Percentiles rank a stretch among this genome's conserved stretches.
Conservation (phyloP, 1,140 invertebrate species). For the Pantala flavescens region DNA sequence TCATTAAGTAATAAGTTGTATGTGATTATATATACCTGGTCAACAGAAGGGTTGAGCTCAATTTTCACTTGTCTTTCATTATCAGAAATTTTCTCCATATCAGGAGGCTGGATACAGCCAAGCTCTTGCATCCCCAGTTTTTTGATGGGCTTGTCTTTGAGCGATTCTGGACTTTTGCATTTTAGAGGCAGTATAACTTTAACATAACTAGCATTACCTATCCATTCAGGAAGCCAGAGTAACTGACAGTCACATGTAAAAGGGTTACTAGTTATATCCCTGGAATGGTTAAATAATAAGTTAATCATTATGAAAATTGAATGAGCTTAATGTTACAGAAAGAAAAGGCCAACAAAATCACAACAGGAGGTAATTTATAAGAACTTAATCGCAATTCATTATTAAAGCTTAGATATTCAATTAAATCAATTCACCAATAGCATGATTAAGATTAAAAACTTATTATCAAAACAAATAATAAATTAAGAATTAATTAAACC, state of each 20-base stretch:
- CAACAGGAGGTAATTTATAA: no score
- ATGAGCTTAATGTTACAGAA: no score
- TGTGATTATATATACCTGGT: neutral
- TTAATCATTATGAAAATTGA: slow-evolving; percentile 23
- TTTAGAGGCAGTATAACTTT: slow-evolving; percentile 59
- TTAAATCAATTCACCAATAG: no score
- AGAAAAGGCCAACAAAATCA: no score
- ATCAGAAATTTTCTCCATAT: neutral
- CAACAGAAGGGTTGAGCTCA: neutral
- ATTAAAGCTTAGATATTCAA: no score
- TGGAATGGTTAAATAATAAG: slow-evolving; percentile 33
- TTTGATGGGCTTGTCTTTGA: slow-evolving; percentile 53
- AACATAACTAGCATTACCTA: slow-evolving; percentile 45
- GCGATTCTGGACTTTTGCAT: slow-evolving; percentile 54
- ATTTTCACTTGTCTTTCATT: neutral
- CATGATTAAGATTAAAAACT: no score
- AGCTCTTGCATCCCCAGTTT: slow-evolving; percentile 49
- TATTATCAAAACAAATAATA: no score
- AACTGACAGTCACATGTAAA: slow-evolving; percentile 72
- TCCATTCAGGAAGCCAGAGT: slow-evolving; percentile 68
- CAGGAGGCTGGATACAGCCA: neutral
- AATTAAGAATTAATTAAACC: no score
- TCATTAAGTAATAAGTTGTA: no score
- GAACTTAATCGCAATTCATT: no score
- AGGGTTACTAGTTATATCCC: slow-evolving; percentile 64